Conservation (phyloP, 2,113 vertebrate species). For the Anseranas semipalmata region DNA sequence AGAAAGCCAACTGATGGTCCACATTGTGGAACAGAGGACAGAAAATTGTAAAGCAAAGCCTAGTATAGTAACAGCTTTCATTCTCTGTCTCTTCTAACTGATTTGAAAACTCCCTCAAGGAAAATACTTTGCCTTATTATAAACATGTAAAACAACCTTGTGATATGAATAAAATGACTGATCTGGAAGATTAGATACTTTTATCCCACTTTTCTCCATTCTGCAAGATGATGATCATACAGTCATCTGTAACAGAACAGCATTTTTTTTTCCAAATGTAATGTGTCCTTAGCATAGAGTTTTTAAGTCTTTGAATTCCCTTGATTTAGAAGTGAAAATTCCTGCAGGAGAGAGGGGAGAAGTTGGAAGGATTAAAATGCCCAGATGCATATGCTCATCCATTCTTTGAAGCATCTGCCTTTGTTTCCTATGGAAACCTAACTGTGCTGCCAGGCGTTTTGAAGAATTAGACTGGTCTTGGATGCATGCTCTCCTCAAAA, state of each 20-base stretch:
- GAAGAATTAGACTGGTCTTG: neutral
- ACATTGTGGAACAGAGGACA: neutral
- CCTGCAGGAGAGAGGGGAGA: neutral
- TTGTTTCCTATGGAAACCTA: neutral
- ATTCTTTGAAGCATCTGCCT: neutral
- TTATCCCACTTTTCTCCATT: neutral
- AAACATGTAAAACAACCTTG: neutral
- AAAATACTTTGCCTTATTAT: constrained; percentile 10
- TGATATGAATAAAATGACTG: neutral
- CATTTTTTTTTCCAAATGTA: neutral
- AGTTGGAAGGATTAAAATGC: neutral
- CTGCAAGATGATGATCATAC: neutral
- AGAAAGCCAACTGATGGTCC: neutral
- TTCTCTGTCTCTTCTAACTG: neutral
- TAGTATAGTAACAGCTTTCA: neutral
- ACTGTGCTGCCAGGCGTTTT: neutral
- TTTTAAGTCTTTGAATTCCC: neutral
- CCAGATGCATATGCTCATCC: neutral
- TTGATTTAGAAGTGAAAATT: neutral
- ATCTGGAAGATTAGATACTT: neutral
- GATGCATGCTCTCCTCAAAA: neutral
- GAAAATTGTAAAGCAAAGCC: neutral
- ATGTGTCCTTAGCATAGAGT: neutral
- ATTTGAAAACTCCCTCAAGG: neutral
- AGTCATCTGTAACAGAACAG: neutral